phyloP scores from a whole-genome alignment of 2,888 invertebrate species.

The Lapara coniferarum region DNA sequence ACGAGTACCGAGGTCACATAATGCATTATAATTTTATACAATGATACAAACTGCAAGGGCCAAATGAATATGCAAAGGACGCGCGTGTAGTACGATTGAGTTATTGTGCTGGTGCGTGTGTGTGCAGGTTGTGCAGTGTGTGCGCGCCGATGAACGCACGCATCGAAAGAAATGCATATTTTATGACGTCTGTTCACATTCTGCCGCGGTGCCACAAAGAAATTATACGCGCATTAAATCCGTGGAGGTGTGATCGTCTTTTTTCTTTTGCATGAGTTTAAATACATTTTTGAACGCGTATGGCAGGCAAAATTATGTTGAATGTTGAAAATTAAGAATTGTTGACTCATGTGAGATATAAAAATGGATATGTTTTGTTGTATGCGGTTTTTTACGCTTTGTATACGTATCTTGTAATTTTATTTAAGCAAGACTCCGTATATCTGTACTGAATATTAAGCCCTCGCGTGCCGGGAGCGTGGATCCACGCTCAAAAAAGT shows the following conservation, averaged over 20 bases:
- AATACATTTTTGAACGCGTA: conserved; percentile 39
- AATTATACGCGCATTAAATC: conserved; percentile 84
- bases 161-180: conserved; percentile 82
- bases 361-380: neutral
- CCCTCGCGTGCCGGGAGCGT: too few species aligned
- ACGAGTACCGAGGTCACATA: conserved; percentile 47
- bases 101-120: conserved; percentile 67
- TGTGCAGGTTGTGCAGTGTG: conserved; percentile 30
- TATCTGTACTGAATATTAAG: too few species aligned
- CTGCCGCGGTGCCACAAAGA: conserved; percentile 83
- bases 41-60: conserved; percentile 78
- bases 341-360: conserved; percentile 13
- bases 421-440: too few species aligned
- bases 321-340: conserved; percentile 24
- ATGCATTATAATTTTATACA: conserved; percentile 84
- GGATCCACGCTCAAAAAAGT: too few species aligned
- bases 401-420: too few species aligned
- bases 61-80: conserved; percentile 82
- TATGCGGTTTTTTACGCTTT: neutral
- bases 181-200: conserved; percentile 83
- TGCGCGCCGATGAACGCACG: conserved; percentile 46
- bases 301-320: conserved; percentile 12
- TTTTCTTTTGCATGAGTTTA: conserved; percentile 46
- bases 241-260: conserved; percentile 72
- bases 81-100: conserved; percentile 76